Evolutionary conservation across 2,797 vertebrate genomes (phyloP), one percentile per base, ranked within the genome.

Genomic region (Microhierax caerulescens): DNA sequence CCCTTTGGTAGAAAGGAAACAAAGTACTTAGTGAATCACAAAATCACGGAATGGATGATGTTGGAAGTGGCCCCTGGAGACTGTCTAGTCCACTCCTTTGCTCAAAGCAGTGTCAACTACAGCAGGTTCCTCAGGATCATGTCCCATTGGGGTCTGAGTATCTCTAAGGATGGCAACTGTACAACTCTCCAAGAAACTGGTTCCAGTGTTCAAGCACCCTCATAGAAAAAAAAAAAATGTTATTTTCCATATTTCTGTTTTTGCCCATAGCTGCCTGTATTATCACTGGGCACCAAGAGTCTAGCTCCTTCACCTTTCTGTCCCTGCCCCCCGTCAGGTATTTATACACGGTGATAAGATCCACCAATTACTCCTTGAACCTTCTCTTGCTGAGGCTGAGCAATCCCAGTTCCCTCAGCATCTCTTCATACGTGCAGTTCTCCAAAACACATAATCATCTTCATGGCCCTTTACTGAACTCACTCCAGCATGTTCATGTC

Each of bases 401-500:
- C 48, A 69, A 39, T 1, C 14, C 3, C 30, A 47, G 27, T 75
- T 95, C 60, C 36, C 70, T 70, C 65, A 78, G 13, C 15, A 37
- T 50, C 28, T 41, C 43, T 36, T 93, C 61, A 5, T 9, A 6
- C 43, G 28, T 41, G 41, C 73, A 11, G 45, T 77, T 64, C 45
- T 72, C n/a, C 41, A 64, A 47, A 36, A 15, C 20, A 14, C 13
- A 12, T 34, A 14, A 68, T 60, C 28, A 21, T 48, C 45, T 28
- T 30, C n/a, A 6, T 0, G 7, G 30, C 32, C 61, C 41, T 68
- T 64, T n/a, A 32, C 24, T 36, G 57, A 75, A 45, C 53, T 56
- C 12, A 32, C 7, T 60, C 67, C 3, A 7, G 21, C 0, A 0
- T 4, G 2, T 48, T 21, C 1, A 2, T 25, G 37, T 34, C 14